Conservation (phyloP, 2,113 vertebrate species). For the Larimichthys polyactis region DNA sequence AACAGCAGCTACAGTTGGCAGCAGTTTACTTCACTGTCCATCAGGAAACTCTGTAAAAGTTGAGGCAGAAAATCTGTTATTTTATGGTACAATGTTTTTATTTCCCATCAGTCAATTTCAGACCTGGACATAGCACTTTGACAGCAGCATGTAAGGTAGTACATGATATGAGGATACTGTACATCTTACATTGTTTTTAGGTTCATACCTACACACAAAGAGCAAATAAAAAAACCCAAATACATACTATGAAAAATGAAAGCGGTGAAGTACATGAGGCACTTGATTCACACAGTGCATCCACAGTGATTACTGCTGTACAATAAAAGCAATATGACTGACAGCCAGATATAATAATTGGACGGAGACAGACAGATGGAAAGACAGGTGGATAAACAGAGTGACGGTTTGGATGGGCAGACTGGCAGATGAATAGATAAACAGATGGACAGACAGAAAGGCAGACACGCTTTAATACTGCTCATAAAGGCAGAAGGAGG, state of each 20-base stretch:
- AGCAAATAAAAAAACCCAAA: background rate
- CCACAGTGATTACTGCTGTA: slow-evolving; percentile 14
- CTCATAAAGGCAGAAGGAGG: slow-evolving; percentile 45
- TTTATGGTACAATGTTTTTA: no score
- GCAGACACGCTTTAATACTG: slow-evolving; percentile 39
- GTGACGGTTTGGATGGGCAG: slow-evolving; percentile 47
- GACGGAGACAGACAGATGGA: slow-evolving; percentile 64
- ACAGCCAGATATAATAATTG: slow-evolving; percentile 52
- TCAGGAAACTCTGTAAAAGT: no score
- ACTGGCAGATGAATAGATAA: slow-evolving; percentile 52
- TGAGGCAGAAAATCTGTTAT: no score
- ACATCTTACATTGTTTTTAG: no score
- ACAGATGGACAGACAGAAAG: slow-evolving; percentile 64
- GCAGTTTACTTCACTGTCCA: no score
- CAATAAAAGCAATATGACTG: slow-evolving; percentile 41
- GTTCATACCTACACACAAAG: background rate
- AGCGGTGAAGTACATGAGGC: background rate
- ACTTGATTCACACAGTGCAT: background rate
- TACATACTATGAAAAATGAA: background rate
- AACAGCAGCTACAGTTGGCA: no score
- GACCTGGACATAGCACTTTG: no score
- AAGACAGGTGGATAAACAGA: slow-evolving; percentile 69
- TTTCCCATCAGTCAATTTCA: no score
- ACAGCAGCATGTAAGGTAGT: no score
- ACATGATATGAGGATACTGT: no score